A percentile compares a stretch with the other conserved stretches of the same genome.
phyloP scores from a whole-genome alignment of 2,113 vertebrate genomes.

The Crocuta crocuta region DNA sequence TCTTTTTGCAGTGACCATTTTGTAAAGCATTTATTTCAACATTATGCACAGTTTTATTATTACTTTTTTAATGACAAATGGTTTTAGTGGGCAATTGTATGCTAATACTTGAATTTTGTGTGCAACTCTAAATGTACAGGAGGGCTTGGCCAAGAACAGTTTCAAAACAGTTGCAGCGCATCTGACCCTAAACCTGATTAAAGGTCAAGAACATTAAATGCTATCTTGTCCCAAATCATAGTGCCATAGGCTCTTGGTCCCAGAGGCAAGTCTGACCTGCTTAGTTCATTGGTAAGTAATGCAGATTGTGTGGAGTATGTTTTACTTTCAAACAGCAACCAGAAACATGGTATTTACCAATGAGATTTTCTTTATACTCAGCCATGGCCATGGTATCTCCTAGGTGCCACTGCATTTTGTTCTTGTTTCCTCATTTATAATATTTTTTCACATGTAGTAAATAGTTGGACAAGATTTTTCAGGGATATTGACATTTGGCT shows the following conservation, averaged over 20 bases:
- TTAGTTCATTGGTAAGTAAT: conserved; percentile 45
- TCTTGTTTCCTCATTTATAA: neutral
- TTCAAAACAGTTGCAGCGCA: neutral
- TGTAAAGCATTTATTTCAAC: neutral
- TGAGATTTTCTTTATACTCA: neutral
- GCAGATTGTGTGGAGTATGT: neutral
- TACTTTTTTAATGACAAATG: neutral
- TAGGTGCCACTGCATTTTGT: neutral
- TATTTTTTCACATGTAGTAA: neutral
- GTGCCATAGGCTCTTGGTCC: neutral
- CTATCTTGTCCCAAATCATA: neutral
- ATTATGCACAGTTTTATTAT: neutral
- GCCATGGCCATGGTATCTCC: neutral
- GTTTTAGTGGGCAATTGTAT: neutral
- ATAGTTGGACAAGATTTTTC: neutral
- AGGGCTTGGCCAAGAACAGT: neutral
- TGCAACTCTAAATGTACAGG: neutral
- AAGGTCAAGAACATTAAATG: neutral
- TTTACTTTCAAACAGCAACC: neutral
- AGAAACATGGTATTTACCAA: neutral
- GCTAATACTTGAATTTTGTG: neutral
- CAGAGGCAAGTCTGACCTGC: neutral
- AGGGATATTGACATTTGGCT: neutral
- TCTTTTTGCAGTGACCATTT: neutral
- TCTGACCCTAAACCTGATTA: neutral